These are phyloP conservation scores for Sebastes hopkinsi DNA, from an alignment of 2,797 vertebrate species.

Conservation along the genomic window DNA sequence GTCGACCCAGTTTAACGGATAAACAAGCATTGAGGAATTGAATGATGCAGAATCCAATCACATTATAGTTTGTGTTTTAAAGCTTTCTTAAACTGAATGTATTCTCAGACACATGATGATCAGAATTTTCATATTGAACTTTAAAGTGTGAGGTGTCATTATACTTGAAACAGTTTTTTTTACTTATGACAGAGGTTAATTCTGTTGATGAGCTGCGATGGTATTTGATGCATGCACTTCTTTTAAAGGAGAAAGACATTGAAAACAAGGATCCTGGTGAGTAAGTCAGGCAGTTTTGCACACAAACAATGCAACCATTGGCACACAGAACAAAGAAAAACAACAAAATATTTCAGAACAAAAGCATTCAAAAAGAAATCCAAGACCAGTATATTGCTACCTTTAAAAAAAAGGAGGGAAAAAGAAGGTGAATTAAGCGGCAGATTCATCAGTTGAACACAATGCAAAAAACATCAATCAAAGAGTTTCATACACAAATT, in stretches of 20 bases:
- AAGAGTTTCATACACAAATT: conserved; percentile 75
- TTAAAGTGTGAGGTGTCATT: conserved; percentile 35
- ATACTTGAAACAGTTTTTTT: conserved; percentile 19
- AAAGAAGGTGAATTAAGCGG: conserved; percentile 80
- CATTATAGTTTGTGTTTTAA: background rate
- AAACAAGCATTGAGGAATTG: conserved; percentile 5
- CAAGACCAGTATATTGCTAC: conserved; percentile 78
- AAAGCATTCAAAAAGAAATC: conserved; percentile 81
- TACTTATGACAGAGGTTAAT: conserved; percentile 66
- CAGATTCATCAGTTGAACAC: conserved; percentile 79
- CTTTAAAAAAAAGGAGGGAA: conserved; percentile 69
- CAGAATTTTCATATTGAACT: conserved; percentile 6
- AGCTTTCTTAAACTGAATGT: background rate
- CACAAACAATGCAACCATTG: conserved; percentile 75
- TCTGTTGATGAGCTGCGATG: conserved; percentile 74
- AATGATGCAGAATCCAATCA: conserved; percentile 1
- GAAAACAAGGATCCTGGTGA: conserved; percentile 76
- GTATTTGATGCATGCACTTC: conserved; percentile 76
- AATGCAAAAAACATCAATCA: conserved; percentile 79
- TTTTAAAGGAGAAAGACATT: conserved; percentile 72
- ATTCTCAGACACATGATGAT: background rate
- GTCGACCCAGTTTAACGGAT: background rate
- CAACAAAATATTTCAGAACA: conserved; percentile 70
- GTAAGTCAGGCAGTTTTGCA: conserved; percentile 75
- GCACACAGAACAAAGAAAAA: conserved; percentile 76